phyloP scores from a whole-genome alignment of 2,888 invertebrate species.

The Idaea straminata region DNA sequence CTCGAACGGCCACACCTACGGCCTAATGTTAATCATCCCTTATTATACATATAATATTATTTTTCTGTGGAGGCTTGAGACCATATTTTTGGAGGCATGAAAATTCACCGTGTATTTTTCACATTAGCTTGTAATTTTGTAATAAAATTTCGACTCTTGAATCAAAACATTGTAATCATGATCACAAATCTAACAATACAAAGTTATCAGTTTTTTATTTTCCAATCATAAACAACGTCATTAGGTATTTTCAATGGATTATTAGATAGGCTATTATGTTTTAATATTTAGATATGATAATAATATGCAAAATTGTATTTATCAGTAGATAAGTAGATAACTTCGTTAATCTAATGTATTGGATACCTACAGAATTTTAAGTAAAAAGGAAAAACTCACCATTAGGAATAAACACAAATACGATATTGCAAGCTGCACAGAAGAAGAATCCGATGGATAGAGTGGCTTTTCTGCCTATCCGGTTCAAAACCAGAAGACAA shows the following conservation, averaged over 20 bases:
- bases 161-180: too few species aligned
- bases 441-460: slow-evolving; percentile 80
- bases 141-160: too few species aligned
- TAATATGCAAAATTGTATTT: background rate
- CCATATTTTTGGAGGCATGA: too few species aligned
- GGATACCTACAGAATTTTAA: background rate
- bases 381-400: slow-evolving; percentile 51
- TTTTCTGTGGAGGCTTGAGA: too few species aligned
- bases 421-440: slow-evolving; percentile 74
- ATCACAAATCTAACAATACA: too few species aligned
- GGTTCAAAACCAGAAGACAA: slow-evolving; percentile 81
- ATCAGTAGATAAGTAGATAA: background rate
- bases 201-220: background rate
- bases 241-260: background rate
- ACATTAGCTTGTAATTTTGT: too few species aligned
- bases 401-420: slow-evolving; percentile 71
- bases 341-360: background rate
- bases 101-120: too few species aligned
- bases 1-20: too few species aligned
- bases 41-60: too few species aligned
- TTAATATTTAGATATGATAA: background rate
- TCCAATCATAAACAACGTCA: background rate
- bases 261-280: background rate
- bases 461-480: slow-evolving; percentile 81
- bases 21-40: too few species aligned